Evolutionary conservation across 2,888 invertebrate species (phyloP).

Genomic region (Apodemia mormo): DNA sequence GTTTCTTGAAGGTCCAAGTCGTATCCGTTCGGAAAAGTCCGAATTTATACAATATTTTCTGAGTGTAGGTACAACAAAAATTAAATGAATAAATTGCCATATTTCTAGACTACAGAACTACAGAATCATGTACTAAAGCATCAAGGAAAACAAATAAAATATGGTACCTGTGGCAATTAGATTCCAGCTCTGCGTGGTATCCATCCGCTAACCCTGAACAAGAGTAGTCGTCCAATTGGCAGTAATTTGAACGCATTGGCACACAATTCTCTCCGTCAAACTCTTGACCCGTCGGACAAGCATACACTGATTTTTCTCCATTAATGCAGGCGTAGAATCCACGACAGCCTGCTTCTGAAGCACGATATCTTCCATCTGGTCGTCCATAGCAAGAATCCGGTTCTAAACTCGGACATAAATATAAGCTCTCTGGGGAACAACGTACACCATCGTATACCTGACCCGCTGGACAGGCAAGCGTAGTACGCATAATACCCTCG

Average conservation of each 20-base stretch:
- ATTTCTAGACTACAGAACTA: too few species aligned
- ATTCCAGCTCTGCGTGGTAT: conserved; percentile 79
- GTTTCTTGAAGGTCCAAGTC: too few species aligned
- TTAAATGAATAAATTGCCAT: too few species aligned
- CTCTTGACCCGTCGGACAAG: conserved; percentile 74
- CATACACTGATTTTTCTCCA: conserved; percentile 81
- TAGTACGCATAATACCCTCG: conserved; percentile 61
- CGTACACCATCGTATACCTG: conserved; percentile 70
- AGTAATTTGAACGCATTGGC: conserved; percentile 54
- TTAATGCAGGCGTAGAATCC: conserved; percentile 82
- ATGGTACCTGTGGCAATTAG: conserved; percentile 74
- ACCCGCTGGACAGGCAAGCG: conserved; percentile 64
- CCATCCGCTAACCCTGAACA: conserved; percentile 78
- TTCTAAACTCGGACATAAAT: conserved; percentile 73
- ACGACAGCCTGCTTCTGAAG: conserved; percentile 76
- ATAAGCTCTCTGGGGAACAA: conserved; percentile 57
- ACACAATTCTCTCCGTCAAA: conserved; percentile 82
- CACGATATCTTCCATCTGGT: conserved; percentile 79
- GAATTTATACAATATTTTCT: too few species aligned
- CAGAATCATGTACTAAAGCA: too few species aligned
- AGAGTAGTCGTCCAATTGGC: conserved; percentile 64
- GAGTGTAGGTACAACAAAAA: too few species aligned
- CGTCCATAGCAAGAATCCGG: conserved; percentile 76
- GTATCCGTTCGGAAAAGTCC: too few species aligned
- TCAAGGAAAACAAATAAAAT: background rate